phyloP scores from a whole-genome alignment of 1,140 invertebrate species.

The Pseudomyrmex concolor region DNA sequence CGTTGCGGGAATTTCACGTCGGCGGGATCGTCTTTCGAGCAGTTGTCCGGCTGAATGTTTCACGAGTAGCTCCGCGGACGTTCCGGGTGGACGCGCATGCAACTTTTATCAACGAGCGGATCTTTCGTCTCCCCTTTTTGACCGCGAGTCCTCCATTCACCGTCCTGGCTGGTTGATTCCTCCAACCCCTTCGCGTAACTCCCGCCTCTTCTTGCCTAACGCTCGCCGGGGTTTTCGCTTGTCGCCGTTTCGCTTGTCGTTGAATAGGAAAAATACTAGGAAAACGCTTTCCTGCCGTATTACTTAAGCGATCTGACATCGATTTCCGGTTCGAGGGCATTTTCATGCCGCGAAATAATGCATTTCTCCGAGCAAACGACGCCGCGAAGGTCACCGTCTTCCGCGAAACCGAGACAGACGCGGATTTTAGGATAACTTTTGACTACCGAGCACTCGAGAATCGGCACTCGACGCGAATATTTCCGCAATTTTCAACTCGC shows the following conservation, averaged over 20 bases:
- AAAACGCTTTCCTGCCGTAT: conserved; percentile 51
- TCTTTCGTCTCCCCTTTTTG: conserved; percentile 49
- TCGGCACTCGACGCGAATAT: conserved; percentile 43
- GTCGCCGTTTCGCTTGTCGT: conserved; percentile 35
- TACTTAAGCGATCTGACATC: conserved; percentile 58
- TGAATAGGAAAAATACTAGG: conserved; percentile 47
- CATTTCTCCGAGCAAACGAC: conserved; percentile 44
- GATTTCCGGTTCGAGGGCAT: conserved; percentile 58
- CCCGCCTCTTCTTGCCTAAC: neutral
- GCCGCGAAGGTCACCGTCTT: conserved; percentile 55
- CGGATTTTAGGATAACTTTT: conserved; percentile 58
- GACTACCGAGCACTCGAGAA: conserved; percentile 36
- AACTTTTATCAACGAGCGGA: conserved; percentile 71
- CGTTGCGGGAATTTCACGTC: conserved; percentile 65
- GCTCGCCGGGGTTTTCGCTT: conserved; percentile 17
- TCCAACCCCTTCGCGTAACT: conserved; percentile 28
- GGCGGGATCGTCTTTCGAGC: conserved; percentile 70
- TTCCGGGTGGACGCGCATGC: conserved; percentile 70
- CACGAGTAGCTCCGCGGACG: conserved; percentile 59
- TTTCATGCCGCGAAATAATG: conserved; percentile 58
- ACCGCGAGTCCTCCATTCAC: conserved; percentile 19
- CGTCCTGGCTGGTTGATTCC: conserved; percentile 9
- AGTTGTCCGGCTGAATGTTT: conserved; percentile 76
- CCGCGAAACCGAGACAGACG: conserved; percentile 48
- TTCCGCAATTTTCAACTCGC: conserved; percentile 48